Conservation (phyloP, 2,113 vertebrate genomes). For the Eurystomus gularis region DNA sequence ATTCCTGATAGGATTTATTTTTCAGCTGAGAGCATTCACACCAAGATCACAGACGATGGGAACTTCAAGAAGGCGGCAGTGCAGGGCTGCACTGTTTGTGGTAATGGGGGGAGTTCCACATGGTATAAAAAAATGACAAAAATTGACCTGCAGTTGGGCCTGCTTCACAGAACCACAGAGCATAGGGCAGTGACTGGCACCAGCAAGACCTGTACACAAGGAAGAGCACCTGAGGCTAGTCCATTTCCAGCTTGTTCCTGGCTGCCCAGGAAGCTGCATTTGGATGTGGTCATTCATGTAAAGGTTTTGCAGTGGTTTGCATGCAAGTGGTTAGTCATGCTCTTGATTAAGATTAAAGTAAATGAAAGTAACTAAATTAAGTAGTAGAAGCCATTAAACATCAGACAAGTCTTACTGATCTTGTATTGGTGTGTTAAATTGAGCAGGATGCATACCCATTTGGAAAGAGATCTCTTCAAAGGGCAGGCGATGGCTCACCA, state of each 20-base stretch:
- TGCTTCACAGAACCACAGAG: background rate
- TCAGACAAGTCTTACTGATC: background rate
- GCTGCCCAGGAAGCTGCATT: background rate
- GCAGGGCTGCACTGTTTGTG: background rate
- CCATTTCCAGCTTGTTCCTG: background rate
- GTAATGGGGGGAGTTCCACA: background rate
- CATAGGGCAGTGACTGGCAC: background rate
- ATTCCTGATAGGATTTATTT: background rate
- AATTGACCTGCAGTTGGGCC: background rate
- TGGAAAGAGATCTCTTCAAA: background rate
- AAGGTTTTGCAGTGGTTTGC: background rate
- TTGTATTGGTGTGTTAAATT: background rate
- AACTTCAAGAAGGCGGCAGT: background rate
- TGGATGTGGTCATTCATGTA: background rate
- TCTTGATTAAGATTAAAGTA: background rate
- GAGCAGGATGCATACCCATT: background rate
- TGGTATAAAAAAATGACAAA: background rate
- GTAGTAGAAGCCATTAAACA: background rate
- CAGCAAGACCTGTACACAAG: rapidly evolving
- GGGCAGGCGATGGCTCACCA: background rate
- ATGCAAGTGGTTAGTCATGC: background rate
- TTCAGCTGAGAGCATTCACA: background rate
- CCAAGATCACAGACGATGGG: background rate
- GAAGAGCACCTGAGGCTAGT: rapidly evolving
- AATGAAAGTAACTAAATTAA: background rate